A percentile compares a stretch with the other conserved stretches of the same genome.
These are phyloP conservation scores for Crotophaga sulcirostris DNA, from an alignment of 2,113 vertebrate species.

Conservation along the genomic window DNA sequence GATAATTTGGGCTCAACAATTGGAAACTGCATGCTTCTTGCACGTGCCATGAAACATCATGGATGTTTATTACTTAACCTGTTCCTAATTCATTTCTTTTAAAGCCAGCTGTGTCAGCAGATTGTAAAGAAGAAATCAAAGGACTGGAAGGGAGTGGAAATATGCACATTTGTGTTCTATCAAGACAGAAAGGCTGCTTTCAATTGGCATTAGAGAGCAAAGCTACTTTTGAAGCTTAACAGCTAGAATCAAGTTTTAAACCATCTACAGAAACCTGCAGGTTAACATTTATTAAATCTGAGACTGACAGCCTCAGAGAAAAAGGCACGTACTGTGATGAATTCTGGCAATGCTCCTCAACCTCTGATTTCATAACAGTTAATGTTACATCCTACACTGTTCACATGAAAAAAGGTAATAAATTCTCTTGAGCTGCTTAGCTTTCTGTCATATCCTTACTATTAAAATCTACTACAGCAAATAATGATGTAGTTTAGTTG, in stretches of 20 bases:
- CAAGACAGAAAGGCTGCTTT: not conserved
- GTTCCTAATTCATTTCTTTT: not conserved
- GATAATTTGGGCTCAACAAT: accelerated
- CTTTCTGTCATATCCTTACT: not conserved
- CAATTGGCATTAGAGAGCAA: not conserved
- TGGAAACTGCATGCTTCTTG: not conserved
- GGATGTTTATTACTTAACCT: not conserved
- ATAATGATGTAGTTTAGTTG: not conserved
- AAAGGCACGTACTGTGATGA: not conserved
- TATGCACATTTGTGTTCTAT: not conserved
- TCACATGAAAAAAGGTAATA: not conserved
- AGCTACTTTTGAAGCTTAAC: not conserved
- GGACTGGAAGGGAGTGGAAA: not conserved
- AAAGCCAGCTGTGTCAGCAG: not conserved
- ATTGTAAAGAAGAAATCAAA: not conserved
- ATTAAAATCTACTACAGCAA: not conserved
- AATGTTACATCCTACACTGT: not conserved
- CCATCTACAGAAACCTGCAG: not conserved
- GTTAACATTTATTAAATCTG: not conserved
- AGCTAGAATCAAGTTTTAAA: not conserved
- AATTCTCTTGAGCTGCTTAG: not conserved
- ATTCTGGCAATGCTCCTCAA: not conserved
- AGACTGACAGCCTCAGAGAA: not conserved
- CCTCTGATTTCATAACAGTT: not conserved
- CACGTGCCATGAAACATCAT: not conserved